Base-by-base conservation (phyloP, 2,113 vertebrate species). In the Catharus minimus region DNA sequence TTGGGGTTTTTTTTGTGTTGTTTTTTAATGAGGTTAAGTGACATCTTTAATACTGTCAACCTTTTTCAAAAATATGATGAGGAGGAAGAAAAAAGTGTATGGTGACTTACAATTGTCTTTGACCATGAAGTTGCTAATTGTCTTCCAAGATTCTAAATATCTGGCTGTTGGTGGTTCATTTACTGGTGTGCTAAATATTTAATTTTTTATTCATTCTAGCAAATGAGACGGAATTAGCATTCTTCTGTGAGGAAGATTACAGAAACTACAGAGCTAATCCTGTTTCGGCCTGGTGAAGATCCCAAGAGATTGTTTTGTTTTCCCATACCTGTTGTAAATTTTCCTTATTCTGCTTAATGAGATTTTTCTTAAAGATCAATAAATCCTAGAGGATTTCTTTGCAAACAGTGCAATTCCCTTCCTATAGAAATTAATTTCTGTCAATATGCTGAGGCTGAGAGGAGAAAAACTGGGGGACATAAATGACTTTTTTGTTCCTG, bases 181-280 rank as follows among this genome's bases (percentile, higher is more conserved):
- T 88, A 36, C 67, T 76, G 76, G 10, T 60, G 47, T 89, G 44
- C 86, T 95, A 90, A 95, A 93, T 97, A 86, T 94, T 94, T 91
- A 64, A 58, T 85, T 94, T 95, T 89, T 89, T 60, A 80, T 94
- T 93, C 2, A 2, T 97, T 96, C 61, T 95, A 99, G 99, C 97
- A 62, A 98, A 98, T 93, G 99, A 99, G 97, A 99, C 99, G 0
- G 99, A 99, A 96, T 94, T 99, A 93, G 99, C 98, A 67, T 99
- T 99, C 96, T 99, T 99, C 97, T 98, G 96, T 94, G 97, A 92
- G 90, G 97, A 98, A 80, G 99, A 99, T 97, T 99, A 99, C 91
- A 95, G 96, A 62, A 97, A 95, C 53, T 99, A 97, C 90, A 99
- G 98, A 98, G 96, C 97, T 84, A 98, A 99, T 97, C 99, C 99